Evolutionary conservation across 2,797 vertebrate genomes (phyloP), one percentile per base, ranked within the genome.

Genomic region (Clamator glandarius): DNA sequence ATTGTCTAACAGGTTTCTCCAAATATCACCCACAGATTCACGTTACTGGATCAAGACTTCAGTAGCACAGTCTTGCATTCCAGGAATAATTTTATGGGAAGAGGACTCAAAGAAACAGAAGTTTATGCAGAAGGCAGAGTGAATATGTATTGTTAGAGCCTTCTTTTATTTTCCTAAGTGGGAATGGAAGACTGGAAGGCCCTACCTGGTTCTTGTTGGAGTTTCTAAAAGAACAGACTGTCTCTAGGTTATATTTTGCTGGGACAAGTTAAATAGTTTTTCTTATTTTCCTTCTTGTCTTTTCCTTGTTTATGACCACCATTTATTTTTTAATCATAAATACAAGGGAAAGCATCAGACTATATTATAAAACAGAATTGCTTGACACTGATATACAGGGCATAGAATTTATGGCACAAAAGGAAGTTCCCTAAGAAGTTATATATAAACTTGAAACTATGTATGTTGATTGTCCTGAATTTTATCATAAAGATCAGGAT

Each of bases 291-390:
- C 9, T 64, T 58, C 77, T 75, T 69, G 13, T 59, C 15, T 88
- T 84, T 21, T 41, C 46, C 19, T 85, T 93, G 31, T 78, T 73
- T 92, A 68, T 2, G 10, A 61, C 20, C 5, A 55, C 9, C 8
- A 35, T 67, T 79, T 61, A 44, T 75, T 66, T 89, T 91, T 81
- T 79, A 84, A 87, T 44, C n/a, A 35, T 89, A 87, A 76, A 77
- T 87, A 87, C 8, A 59, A 72, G 42, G 58, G 44, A 87, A 84
- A 90, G 62, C 13, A 35, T 44, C 69, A 42, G n/a, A 17, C 19
- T n/a, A 4, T n/a, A 35, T 79, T 90, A 42, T 41, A 68, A 89
- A 89, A 63, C 4, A 8, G 31, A 79, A 80, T 24, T 44, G 17
- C 28, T 64, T 76, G 41, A 50, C 20, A 28, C 5, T 70, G 39